Evolutionary conservation across 2,888 invertebrate species (phyloP), one percentile per base, ranked within the genome.

Genomic region (Coelopa pilipes): DNA sequence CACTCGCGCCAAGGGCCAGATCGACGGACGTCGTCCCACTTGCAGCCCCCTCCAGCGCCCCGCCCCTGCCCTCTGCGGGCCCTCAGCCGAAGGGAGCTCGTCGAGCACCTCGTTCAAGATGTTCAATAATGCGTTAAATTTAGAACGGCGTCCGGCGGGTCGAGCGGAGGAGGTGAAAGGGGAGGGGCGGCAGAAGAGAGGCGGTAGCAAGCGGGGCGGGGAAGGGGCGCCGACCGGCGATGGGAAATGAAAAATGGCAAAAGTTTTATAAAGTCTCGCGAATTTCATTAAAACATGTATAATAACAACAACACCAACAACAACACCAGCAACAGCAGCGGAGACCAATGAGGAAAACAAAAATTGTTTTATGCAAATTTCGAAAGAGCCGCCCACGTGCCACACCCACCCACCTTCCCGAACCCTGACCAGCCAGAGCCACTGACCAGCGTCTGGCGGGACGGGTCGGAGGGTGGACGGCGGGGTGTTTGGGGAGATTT

Each of bases 51-150:
- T 21, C 12, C 57, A 5, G 2, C 17, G 4, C 4, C n/a, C 4
- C 60, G 1, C 3, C 34, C 10, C 10, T 17, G 2, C 59, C 21
- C 21, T 59, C 59, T 63, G 24, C 11, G 46, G 12, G 45, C 46
- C 49, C n/a, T 62, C 5, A 7, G n/a, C n/a, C 69, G 59, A 69
- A 66, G n/a, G 55, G 47, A 59, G 47, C 55, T 45, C 2, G 34
- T 12, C 15, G 17, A 13, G 46, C 17, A 47, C 69, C 47, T 69
- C 78, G 76, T 78, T 77, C 74, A 78, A 74, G 73, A 74, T 75
- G 78, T 78, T 78, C 80, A 79, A 79, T 80, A 78, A 76, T 75
- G 77, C 77, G 78, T 78, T 75, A 73, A 78, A 78, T 76, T 77
- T 78, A 78, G 76, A 79, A 75, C 76, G 75, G 73, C 73, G 77